Evolutionary conservation across 2,888 invertebrate species (phyloP).

Genomic region (Melolontha melolontha): DNA sequence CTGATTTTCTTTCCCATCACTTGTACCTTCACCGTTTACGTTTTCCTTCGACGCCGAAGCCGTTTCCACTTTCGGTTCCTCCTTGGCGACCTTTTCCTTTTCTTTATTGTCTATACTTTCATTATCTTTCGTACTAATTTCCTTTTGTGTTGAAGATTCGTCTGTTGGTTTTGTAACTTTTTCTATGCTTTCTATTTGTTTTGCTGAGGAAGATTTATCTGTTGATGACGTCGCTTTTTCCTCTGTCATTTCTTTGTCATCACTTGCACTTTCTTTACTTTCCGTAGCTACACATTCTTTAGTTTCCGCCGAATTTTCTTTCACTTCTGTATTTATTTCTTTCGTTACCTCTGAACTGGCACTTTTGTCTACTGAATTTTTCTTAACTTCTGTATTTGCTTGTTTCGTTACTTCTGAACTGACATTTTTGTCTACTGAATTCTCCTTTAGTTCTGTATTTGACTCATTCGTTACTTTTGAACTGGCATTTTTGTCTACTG

Average conservation of each 20-base stretch:
- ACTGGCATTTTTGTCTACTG: constrained; percentile 27
- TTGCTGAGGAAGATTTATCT: constrained; percentile 30
- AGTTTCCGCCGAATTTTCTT: constrained; percentile 33
- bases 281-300: constrained; percentile 46
- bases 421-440: constrained; percentile 13
- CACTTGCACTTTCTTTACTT: constrained; percentile 50
- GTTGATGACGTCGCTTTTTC: constrained; percentile 45
- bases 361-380: constrained; percentile 18
- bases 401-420: too few species aligned
- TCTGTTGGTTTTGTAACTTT: constrained; percentile 46
- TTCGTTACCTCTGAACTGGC: constrained; percentile 26
- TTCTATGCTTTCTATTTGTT: constrained; percentile 11
- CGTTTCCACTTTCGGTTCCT: constrained; percentile 63
- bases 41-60: constrained; percentile 59
- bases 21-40: constrained; percentile 59
- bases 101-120: constrained; percentile 21
- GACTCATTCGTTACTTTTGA: constrained; percentile 52
- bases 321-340: constrained; percentile 54
- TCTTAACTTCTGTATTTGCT: too few species aligned
- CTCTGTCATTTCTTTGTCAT: constrained; percentile 39
- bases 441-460: constrained; percentile 43
- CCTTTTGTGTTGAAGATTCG: constrained; percentile 23
- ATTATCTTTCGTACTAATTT: constrained; percentile 33
- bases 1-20: constrained; percentile 63
- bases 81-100: constrained; percentile 47